Base-by-base conservation (phyloP, 2,888 invertebrate genomes). In the Spialia ferax region DNA sequence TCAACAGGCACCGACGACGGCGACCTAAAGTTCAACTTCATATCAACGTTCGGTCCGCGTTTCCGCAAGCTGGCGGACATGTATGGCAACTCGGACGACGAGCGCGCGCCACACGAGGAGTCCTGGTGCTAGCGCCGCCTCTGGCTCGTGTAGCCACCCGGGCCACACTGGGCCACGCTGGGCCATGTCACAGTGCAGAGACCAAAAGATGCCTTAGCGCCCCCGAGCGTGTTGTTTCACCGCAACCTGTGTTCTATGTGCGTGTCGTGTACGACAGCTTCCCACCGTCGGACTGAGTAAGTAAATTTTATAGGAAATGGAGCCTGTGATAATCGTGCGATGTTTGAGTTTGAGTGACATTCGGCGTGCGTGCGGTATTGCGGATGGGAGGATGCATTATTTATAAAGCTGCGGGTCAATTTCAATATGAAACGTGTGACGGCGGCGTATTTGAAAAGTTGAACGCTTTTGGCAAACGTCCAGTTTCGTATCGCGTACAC, bases 1-100 rank as follows among this genome's bases (percentile, higher is more conserved):
- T 70, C 73, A 72, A 2, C 86, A 95, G 96, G 96, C 82, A 97
- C 97, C 71, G 98, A 98, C 85, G 98, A 98, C 81, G 98, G 97
- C 71, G 98, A 98, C 91, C 95, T 98, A 77, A 98, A 98, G 86
- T 99, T 99, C 93, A 98, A 98, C 91, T 98, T 99, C 85, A 93
- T 99, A 77, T 97, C 98, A 54, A 97, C 97, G 85, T 99, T 99
- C 90, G 99, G 99, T 57, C 99, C 99, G n/a, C 95, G 98, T 73
- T 99, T 99, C 95, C 96, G 98, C 77, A 98, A 98, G 80, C 91
- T 98, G 75, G 98, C 98, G 59, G 98, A 98, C 81, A 98, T 98
- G 98, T 98, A 98, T 82, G 98, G 98, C n/a, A 98, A 98, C 82
- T 97, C 97, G 70, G 97, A 97, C 77, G 97, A 97, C 76, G 96